These are phyloP conservation scores for Xiphophorus couchianus DNA, from an alignment of 2,113 vertebrate genomes.

Conservation along the genomic window DNA sequence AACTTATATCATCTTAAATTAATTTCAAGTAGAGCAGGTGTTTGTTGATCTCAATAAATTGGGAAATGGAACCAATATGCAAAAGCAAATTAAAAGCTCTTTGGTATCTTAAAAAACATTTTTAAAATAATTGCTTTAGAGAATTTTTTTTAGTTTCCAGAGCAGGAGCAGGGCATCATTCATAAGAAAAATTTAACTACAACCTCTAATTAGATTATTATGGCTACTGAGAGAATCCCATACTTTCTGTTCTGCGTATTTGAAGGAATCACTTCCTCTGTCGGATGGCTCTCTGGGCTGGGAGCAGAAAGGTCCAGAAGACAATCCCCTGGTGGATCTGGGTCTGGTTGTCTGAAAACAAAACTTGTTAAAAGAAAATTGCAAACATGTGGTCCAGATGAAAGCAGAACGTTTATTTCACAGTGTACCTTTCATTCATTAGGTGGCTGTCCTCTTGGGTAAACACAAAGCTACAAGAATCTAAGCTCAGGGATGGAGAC, in stretches of 20 bases:
- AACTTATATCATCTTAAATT: not conserved
- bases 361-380: not conserved
- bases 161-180: too few species aligned
- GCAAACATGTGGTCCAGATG: not conserved
- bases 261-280: slow-evolving; percentile 11
- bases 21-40: not conserved
- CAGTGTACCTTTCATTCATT: slow-evolving; percentile 41
- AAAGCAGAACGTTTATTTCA: not conserved
- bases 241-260: slow-evolving; percentile 57
- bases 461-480: slow-evolving; percentile 30
- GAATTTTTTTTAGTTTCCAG: too few species aligned
- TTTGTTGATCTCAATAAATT: not conserved
- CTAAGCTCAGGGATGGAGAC: slow-evolving; percentile 24
- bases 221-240: not conserved
- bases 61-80: not conserved
- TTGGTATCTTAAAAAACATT: too few species aligned
- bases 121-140: too few species aligned
- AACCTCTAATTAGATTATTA: not conserved
- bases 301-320: not conserved
- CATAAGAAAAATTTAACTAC: too few species aligned
- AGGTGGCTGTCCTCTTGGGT: slow-evolving; percentile 24
- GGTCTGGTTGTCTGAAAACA: slow-evolving; percentile 42
- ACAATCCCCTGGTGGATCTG: slow-evolving; percentile 15
- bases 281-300: slow-evolving; percentile 5
- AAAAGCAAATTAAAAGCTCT: too few species aligned